Evolutionary conservation across 2,888 invertebrate species (phyloP), one percentile per base, ranked within the genome.

Genomic region (Cheilosia pagana): DNA sequence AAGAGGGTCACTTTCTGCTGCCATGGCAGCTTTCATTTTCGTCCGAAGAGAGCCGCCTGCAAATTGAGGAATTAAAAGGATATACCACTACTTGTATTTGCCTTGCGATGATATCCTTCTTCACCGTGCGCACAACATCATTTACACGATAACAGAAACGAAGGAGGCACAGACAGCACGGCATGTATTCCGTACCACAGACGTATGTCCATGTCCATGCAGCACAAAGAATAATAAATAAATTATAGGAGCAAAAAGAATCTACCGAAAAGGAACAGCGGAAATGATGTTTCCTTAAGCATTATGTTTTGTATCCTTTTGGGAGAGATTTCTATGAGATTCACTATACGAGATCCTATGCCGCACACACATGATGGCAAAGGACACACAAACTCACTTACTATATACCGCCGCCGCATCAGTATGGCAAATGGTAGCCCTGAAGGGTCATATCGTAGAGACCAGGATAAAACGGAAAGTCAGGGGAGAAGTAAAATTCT

Each of bases 231-330:
- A 62, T 75, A 70, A 85, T 85, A 85, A 85, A 85, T 85, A 85
- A 85, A 85, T 85, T 81, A 85, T 60, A 76, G 55, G 23, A 68
- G 65, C 50, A 67, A 65, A 65, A 70, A 75, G 77, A 55, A 78
- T 55, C 63, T 55, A 45, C 43, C 55, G 63, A 65, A 63, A 71
- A 71, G 59, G 63, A 65, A 81, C 71, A 65, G 70, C 70, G 68
- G 74, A 83, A 85, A 85, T 81, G 79, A 81, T 81, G 85, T 81
- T 85, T 85, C 81, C 85, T 81, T 85, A 85, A 85, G 85, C 85
- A 85, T 85, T 81, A 81, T 85, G 81, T 71, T 81, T 81, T 35
- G 65, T 85, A 85, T 85, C 75, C 85, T 85, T 85, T 81, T 79
- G 85, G 85, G 85, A 76, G 75, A 81, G 85, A 85, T 85, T 81